Evolutionary conservation across 2,888 invertebrate species (phyloP), one percentile per base, ranked within the genome.

Genomic region (Tenthredo notha): DNA sequence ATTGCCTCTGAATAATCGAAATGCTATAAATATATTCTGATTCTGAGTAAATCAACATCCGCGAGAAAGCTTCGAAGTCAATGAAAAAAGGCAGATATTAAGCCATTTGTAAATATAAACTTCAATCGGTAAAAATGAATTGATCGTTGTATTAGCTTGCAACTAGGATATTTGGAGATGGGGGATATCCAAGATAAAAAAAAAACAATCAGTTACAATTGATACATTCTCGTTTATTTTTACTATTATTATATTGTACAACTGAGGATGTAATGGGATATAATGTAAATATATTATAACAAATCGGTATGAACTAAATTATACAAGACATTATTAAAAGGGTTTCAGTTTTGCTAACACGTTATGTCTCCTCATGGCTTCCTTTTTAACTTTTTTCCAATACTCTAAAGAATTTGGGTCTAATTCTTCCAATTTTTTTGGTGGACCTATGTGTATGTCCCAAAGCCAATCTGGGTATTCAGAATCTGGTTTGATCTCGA

Each of bases 391-490:
- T 85, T 95, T 94, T 88, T 95, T 94, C 98, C 98, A 99, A 94
- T 98, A 99, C 90, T 95, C 94, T 93, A 97, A 96, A 12, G 96
- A 95, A 90, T 95, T 94, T 4, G 97, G 97, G 92, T 98, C 98
- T 86, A 98, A 91, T 90, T 97, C 97, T 85, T 96, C 96, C 0
- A 98, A 92, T 0, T 95, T 94, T 6, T 95, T 94, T 6, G 96
- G 94, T 6, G 94, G 93, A 3, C 96, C 97, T 21, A 95, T 95
- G 89, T 95, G 94, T 9, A 89, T 87, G 2, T 91, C 94, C 98
- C 98, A 99, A 86, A 99, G 94, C 99, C 99, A 99, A 1, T 96
- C 96, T 0, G 99, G 99, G 94, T 99, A 99, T 91, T 98, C 98
- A 33, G 94, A 94, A 91, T 98, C 97, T 0, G 96, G 95, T 92